Conservation (phyloP, 1,140 invertebrate genomes). For the Mercenaria mercenaria region DNA sequence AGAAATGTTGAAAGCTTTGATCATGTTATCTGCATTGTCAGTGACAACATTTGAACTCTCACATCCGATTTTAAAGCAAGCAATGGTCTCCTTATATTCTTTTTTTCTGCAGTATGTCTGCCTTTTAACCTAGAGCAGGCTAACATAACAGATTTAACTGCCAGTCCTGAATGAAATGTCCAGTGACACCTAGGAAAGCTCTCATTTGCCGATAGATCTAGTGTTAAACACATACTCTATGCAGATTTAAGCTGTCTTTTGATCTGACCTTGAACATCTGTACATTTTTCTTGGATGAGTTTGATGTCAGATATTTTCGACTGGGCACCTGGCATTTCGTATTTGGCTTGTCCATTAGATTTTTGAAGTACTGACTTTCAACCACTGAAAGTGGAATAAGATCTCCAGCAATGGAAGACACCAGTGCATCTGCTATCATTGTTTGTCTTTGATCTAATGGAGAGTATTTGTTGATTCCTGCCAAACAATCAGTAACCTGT, state of each 20-base stretch:
- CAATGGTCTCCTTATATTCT: not conserved
- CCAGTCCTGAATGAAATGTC: not conserved
- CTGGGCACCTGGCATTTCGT: too few species aligned
- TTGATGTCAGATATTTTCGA: too few species aligned
- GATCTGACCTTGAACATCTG: too few species aligned
- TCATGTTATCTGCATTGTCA: conserved; percentile 6
- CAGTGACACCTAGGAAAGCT: not conserved
- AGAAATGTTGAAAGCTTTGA: not conserved
- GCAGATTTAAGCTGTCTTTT: not conserved
- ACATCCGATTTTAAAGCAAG: not conserved
- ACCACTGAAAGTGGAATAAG: too few species aligned
- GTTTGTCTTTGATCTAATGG: too few species aligned
- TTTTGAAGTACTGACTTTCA: too few species aligned
- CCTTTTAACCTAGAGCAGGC: not conserved
- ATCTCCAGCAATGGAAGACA: too few species aligned
- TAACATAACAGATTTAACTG: not conserved
- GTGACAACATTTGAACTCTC: not conserved
- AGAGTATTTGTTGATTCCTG: too few species aligned
- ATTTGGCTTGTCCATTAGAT: too few species aligned
- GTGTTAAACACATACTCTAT: not conserved
- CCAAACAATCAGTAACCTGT: too few species aligned
- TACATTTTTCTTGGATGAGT: too few species aligned
- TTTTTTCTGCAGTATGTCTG: not conserved
- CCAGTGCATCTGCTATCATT: too few species aligned
- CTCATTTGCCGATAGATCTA: not conserved